Evolutionary conservation across 2,888 invertebrate genomes (phyloP), one percentile per base, ranked within the genome.

Genomic region (Zaprionus obscuricornis): DNA sequence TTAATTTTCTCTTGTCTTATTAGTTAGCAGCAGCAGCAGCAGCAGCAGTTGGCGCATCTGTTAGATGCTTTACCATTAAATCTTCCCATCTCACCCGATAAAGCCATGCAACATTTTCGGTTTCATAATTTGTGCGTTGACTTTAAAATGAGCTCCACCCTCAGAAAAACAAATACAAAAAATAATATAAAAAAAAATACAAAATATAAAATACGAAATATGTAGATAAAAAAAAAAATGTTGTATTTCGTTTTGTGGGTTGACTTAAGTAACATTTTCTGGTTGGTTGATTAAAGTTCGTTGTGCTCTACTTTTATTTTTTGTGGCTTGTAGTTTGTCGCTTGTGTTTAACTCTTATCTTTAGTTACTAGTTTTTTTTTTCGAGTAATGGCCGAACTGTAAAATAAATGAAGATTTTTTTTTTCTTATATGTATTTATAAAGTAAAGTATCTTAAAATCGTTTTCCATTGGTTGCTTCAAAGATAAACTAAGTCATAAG

Each of bases 261-360:
- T 50, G 34, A 31, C 33, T 31, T 45, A n/a, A 6, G 20, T 14
- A 29, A 64, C 49, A 56, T 66, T 69, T 75, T 84, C 76, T 87
- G 86, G 87, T 85, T 87, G 88, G 87, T 58, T 74, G 72, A 70
- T 85, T 82, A 77, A 74, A 85, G 78, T 76, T 69, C 68, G 73
- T 64, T 47, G 46, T 62, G 56, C 34, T 59, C 58, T 39, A 71
- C 43, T 42, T 71, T 40, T 39, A 16, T 20, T 26, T 18, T 5
- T 31, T 47, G 18, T 18, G 17, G 31, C 13, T 26, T 46, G 22
- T 51, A 36, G 31, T 26, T 47, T 45, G 29, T 31, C 10, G 13
- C 20, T 4, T n/a, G 29, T 6, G 14, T 50, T 60, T 69, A 51
- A 66, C 60, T 65, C 17, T 64, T 54, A 63, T 46, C 54, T 29